Evolutionary conservation across 2,113 vertebrate genomes (phyloP).

Genomic region (Sporophila hypoxantha): DNA sequence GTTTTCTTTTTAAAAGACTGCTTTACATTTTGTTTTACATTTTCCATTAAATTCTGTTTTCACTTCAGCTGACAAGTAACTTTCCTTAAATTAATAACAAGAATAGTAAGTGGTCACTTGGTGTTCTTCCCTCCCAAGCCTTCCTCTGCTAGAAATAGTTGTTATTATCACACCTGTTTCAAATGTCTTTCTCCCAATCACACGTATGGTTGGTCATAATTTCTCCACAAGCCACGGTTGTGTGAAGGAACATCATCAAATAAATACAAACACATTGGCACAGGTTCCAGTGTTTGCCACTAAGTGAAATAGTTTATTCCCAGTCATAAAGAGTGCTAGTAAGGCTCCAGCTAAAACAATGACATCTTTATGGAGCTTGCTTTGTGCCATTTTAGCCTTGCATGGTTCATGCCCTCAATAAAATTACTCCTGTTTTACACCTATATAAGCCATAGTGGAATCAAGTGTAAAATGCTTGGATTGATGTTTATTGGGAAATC

Average conservation of each 20-base stretch:
- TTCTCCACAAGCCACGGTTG: neutral
- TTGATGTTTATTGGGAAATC: neutral
- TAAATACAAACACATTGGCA: neutral
- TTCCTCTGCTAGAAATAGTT: neutral
- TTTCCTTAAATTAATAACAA: neutral
- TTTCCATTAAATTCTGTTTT: neutral
- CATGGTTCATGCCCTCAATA: neutral
- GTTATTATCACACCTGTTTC: neutral
- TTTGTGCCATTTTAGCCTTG: neutral
- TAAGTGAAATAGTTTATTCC: neutral
- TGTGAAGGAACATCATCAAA: neutral
- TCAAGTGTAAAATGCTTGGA: neutral
- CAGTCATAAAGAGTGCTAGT: neutral
- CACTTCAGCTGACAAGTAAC: neutral
- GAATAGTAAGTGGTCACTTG: neutral
- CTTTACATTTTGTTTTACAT: neutral
- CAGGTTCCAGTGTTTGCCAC: neutral
- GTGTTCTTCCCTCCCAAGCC: neutral
- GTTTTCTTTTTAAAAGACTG: neutral
- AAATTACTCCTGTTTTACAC: conserved; percentile 10
- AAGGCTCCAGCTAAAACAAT: neutral
- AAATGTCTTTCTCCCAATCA: neutral
- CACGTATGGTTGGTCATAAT: rapidly evolving
- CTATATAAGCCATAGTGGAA: neutral
- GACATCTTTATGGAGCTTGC: neutral